These are phyloP conservation scores for Oscheius sp. DNA, from an alignment of 2,888 invertebrate species.

Conservation along the genomic window DNA sequence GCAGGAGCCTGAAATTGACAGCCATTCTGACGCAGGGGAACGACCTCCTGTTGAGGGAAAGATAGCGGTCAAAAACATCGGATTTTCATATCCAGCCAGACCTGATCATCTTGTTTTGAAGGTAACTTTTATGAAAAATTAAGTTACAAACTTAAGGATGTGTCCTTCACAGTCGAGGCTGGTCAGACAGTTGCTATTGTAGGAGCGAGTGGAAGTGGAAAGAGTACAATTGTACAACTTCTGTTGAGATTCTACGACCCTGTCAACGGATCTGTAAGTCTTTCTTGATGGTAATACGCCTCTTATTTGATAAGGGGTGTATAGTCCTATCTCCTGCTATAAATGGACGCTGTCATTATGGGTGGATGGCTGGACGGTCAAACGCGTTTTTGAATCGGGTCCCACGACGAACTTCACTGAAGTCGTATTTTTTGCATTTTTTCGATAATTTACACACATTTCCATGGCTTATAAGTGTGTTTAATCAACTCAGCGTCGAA, in stretches of 20 bases:
- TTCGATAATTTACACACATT: too few species aligned
- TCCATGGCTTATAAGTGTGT: too few species aligned
- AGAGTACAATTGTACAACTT: slow-evolving; percentile 46
- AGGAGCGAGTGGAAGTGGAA: not conserved
- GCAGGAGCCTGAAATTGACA: slow-evolving; percentile 62
- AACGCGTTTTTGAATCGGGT: too few species aligned
- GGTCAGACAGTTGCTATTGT: slow-evolving; percentile 53
- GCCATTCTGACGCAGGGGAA: slow-evolving; percentile 72
- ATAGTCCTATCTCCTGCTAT: too few species aligned
- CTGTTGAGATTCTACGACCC: slow-evolving; percentile 84
- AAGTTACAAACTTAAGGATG: not conserved
- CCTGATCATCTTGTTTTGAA: slow-evolving; percentile 68
- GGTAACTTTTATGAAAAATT: slow-evolving; percentile 15
- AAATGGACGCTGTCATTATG: too few species aligned
- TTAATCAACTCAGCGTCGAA: too few species aligned
- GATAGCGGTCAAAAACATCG: slow-evolving; percentile 74
- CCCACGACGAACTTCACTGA: too few species aligned
- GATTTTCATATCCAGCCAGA: slow-evolving; percentile 75
- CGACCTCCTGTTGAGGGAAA: slow-evolving; percentile 73
- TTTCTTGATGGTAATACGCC: not conserved
- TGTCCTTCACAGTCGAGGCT: slow-evolving; percentile 59
- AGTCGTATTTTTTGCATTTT: too few species aligned
- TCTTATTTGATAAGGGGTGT: too few species aligned
- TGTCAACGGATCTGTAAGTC: slow-evolving; percentile 79
- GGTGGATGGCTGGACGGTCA: too few species aligned